These are phyloP conservation scores for Triplophysa bombifrons DNA, from an alignment of 2,797 vertebrate genomes.

Conservation along the genomic window DNA sequence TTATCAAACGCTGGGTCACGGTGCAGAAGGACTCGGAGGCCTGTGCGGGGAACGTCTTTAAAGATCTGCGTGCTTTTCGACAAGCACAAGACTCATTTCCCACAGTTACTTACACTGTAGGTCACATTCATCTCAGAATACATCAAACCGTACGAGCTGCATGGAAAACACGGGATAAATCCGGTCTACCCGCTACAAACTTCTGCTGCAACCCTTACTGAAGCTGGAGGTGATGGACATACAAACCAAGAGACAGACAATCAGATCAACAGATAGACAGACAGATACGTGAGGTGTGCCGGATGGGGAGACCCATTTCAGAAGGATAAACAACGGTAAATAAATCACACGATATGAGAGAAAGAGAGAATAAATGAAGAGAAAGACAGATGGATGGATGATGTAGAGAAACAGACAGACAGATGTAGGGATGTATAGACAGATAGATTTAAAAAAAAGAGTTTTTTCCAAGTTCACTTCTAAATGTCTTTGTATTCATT, in stretches of 20 bases:
- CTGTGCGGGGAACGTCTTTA: slow-evolving; percentile 55
- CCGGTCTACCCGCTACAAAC: slow-evolving; percentile 48
- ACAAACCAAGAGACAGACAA: slow-evolving; percentile 47
- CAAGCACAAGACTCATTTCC: slow-evolving; percentile 34
- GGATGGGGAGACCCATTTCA: background rate
- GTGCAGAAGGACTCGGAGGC: slow-evolving; percentile 34
- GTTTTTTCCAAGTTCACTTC: slow-evolving; percentile 38
- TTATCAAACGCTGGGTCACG: slow-evolving; percentile 26
- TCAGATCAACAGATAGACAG: slow-evolving; percentile 29
- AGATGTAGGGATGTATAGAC: background rate
- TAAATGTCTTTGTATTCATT: background rate
- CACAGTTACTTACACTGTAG: slow-evolving; percentile 39
- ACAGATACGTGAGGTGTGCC: background rate
- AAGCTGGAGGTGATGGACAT: slow-evolving; percentile 52
- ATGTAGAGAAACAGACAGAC: background rate
- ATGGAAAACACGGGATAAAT: slow-evolving; percentile 62
- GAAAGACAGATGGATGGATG: background rate
- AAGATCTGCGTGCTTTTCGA: slow-evolving; percentile 48
- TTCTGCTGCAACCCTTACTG: slow-evolving; percentile 42
- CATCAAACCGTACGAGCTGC: slow-evolving; percentile 49
- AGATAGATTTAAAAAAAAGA: background rate
- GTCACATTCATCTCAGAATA: slow-evolving; percentile 52
- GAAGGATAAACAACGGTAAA: background rate
- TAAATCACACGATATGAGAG: background rate
- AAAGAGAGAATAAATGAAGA: background rate